phyloP scores from a whole-genome alignment of 2,888 invertebrate genomes.

The Linnaemya vulpina region DNA sequence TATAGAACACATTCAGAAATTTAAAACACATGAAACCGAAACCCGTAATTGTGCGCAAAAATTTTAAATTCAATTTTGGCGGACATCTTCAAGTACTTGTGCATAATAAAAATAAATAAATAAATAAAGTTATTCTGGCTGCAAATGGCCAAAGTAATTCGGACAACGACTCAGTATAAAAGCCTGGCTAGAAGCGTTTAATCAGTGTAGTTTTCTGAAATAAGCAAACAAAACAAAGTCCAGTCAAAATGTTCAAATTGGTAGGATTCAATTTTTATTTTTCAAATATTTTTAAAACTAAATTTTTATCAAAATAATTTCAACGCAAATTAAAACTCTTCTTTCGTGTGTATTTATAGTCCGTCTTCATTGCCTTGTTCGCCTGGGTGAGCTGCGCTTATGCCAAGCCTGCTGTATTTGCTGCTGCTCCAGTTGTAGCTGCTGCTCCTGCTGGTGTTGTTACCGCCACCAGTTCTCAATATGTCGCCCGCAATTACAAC shows the following conservation, averaged over 20 bases:
- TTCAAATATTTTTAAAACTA: not conserved
- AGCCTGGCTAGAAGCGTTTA: conserved; percentile 63
- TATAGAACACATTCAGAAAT: conserved; percentile 41
- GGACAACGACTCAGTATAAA: conserved; percentile 76
- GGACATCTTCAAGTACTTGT: conserved; percentile 67
- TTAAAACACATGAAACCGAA: not conserved
- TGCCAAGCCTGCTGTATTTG: conserved; percentile 82
- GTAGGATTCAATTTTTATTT: conserved; percentile 67
- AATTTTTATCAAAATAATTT: conserved; percentile 13
- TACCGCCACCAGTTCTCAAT: conserved; percentile 78
- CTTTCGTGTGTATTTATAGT: conserved; percentile 70
- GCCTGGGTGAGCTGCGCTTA: conserved; percentile 83
- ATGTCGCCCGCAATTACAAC: conserved; percentile 80
- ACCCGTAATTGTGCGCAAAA: conserved; percentile 1
- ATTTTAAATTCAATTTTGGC: conserved; percentile 67
- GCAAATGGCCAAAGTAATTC: conserved; percentile 30
- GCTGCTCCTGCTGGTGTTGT: conserved; percentile 80
- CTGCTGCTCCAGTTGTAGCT: conserved; percentile 68
- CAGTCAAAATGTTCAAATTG: conserved; percentile 79
- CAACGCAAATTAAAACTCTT: not conserved
- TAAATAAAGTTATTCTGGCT: conserved; percentile 44
- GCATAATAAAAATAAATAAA: conserved; percentile 22
- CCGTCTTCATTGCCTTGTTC: conserved; percentile 83
- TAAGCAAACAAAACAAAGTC: conserved; percentile 64
- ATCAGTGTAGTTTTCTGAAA: conserved; percentile 56